Evolutionary conservation across 2,113 vertebrate genomes (phyloP).

Genomic region (Ivindomyrus marchei): DNA sequence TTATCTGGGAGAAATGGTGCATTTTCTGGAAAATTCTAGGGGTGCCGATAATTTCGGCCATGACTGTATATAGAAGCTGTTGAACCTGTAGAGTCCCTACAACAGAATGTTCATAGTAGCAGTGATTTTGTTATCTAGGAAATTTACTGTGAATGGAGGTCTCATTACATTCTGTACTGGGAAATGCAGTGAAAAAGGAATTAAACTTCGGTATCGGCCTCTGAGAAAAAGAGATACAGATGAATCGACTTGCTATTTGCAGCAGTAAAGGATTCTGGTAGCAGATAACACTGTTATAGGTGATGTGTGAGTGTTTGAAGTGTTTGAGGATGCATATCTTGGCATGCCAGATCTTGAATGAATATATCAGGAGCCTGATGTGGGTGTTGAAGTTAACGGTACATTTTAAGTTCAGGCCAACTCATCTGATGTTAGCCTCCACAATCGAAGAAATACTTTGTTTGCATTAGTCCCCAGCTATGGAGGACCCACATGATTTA

Average conservation of each 20-base stretch:
- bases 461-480: not conserved
- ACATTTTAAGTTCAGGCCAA: not conserved
- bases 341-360: not conserved
- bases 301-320: not conserved
- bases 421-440: not conserved
- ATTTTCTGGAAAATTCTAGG: too few relatives aligned
- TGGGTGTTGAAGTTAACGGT: not conserved
- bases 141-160: not conserved
- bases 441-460: not conserved
- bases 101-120: not conserved
- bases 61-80: not conserved
- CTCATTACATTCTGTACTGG: not conserved
- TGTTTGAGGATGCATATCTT: not conserved
- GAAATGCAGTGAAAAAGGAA: not conserved
- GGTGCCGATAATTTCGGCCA: too few relatives aligned
- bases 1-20: too few relatives aligned
- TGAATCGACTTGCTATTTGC: not conserved
- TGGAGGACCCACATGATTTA: not conserved
- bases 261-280: not conserved
- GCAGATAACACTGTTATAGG: not conserved
- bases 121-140: not conserved
- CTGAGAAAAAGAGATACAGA: not conserved
- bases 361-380: not conserved
- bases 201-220: not conserved
- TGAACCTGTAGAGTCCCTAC: not conserved